Percentiles rank a stretch among this genome's conserved stretches.
These are phyloP conservation scores for Anorthoa munda DNA, from an alignment of 2,888 invertebrate genomes.

Conservation along the genomic window DNA sequence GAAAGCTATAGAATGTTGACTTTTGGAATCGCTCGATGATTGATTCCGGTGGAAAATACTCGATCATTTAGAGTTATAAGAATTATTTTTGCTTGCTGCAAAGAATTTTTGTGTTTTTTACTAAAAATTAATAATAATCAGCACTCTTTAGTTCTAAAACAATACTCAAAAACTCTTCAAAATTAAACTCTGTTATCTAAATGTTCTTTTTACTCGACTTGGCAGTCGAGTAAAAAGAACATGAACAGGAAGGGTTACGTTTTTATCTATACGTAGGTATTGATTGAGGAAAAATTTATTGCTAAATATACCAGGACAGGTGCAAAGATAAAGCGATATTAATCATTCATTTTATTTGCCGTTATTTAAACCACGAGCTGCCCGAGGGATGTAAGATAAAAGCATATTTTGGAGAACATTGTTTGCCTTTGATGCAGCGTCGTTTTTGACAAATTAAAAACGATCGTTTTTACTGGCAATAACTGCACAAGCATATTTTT, in stretches of 20 bases:
- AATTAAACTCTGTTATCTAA: not conserved
- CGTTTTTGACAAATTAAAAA: conserved; percentile 16
- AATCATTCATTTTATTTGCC: not conserved
- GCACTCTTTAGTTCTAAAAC: not conserved
- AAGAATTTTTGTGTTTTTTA: not conserved
- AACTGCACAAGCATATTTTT: not conserved
- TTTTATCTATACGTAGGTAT: no score
- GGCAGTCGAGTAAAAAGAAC: no score
- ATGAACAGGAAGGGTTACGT: no score
- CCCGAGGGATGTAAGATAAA: conserved; percentile 12
- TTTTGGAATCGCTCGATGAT: conserved; percentile 10
- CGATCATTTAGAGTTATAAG: not conserved
- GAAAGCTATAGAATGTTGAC: conserved; percentile 1
- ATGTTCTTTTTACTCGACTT: no score
- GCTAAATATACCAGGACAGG: not conserved
- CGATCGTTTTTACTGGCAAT: conserved; percentile 6
- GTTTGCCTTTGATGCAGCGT: conserved; percentile 20
- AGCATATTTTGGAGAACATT: conserved; percentile 12
- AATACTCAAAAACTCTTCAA: not conserved
- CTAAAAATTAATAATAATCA: conserved; percentile 14
- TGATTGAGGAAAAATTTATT: no score
- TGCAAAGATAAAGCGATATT: not conserved
- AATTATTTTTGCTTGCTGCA: not conserved
- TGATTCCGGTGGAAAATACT: conserved; percentile 27
- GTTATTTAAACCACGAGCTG: not conserved